Percentiles rank a stretch among this genome's conserved stretches.
phyloP scores from a whole-genome alignment of 2,888 invertebrate species.

The Plemyria rubiginata region DNA sequence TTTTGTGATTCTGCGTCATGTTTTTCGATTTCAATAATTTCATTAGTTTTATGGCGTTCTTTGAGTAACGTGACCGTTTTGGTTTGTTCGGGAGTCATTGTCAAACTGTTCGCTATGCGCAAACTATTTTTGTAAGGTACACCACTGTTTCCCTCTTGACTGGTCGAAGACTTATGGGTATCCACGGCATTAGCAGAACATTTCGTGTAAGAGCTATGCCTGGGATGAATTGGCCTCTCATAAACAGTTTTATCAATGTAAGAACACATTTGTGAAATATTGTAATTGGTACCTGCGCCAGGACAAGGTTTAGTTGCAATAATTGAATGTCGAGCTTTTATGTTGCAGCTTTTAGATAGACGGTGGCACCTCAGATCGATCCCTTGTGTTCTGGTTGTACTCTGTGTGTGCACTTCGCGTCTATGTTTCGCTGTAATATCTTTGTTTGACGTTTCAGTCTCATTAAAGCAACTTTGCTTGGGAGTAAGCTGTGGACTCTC shows the following conservation, averaged over 20 bases:
- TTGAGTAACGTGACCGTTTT: constrained; percentile 35
- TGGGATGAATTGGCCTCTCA: neutral
- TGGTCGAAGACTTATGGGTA: constrained; percentile 7
- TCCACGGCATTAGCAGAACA: neutral
- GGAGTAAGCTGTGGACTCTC: constrained; percentile 16
- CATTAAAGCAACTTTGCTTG: neutral
- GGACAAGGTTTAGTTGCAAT: neutral
- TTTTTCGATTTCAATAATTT: constrained; percentile 11
- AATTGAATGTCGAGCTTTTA: constrained; percentile 3
- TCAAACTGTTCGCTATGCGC: constrained; percentile 25
- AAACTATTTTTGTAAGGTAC: constrained; percentile 10
- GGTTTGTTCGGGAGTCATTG: constrained; percentile 27
- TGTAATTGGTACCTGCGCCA: neutral
- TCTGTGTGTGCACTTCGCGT: neutral
- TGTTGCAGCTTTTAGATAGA: neutral
- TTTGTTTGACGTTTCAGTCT: neutral
- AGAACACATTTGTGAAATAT: neutral
- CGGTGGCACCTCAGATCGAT: neutral
- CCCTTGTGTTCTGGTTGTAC: neutral
- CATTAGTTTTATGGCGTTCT: constrained; percentile 4
- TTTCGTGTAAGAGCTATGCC: neutral
- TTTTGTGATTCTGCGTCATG: constrained; percentile 15
- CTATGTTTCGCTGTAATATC: neutral
- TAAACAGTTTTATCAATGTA: neutral
- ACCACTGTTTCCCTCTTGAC: constrained; percentile 18